Evolutionary conservation across 1,140 invertebrate genomes (phyloP), one percentile per base, ranked within the genome.

Genomic region (Manduca sexta): DNA sequence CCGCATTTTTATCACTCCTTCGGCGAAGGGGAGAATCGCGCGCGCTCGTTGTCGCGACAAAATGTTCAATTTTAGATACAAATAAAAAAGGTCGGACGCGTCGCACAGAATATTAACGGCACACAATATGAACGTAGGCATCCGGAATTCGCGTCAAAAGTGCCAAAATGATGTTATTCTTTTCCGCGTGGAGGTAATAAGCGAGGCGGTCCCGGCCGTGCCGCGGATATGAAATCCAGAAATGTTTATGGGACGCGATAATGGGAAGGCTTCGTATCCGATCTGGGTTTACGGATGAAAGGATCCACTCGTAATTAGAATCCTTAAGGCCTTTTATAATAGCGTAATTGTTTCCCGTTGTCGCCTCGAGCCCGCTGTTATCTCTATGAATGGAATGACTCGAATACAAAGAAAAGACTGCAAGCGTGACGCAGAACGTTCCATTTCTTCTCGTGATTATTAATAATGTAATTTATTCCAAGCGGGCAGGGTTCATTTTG

Each of bases 41-140:
- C 59, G 64, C 73, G 66, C 69, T 71, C 79, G 74, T 80, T 75
- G 75, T 76, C 71, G 69, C 78, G 73, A 83, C 82, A 82, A 85
- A 85, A 83, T 82, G 82, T 83, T 79, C 79, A 83, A 85, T 83
- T 85, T 85, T 83, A 79, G 79, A 83, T 82, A 83, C 82, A 83
- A 85, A 85, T 83, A 83, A 85, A 85, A 85, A 85, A 85, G 82
- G 82, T 83, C 76, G 76, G 76, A 83, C 80, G 78, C 72, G 70
- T 69, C 57, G 79, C 69, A 53, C 74, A 69, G 82, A 85, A 85
- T 85, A 85, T 83, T 85, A 85, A 85, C 78, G 74, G 78, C 76
- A 66, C 72, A 82, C 73, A 85, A 85, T 82, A 85, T 85, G 79
- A 83, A 83, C 77, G 76, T 65, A 78, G 74, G 71, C 76, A 80